These are phyloP conservation scores for Podarcis muralis DNA, from an alignment of 2,113 vertebrate species.

Conservation along the genomic window DNA sequence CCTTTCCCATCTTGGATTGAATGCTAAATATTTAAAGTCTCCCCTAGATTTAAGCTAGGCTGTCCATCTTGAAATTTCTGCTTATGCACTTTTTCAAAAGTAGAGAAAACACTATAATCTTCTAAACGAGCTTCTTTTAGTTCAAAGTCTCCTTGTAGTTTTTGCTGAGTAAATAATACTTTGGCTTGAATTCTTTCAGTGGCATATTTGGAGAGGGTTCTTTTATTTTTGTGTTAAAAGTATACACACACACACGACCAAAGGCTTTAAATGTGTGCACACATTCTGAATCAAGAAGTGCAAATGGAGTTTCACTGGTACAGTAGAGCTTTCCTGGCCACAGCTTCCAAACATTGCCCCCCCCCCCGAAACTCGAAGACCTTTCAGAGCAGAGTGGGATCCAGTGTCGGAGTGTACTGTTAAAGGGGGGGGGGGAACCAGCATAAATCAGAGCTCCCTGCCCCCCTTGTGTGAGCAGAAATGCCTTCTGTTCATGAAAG, in stretches of 20 bases:
- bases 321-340: background rate
- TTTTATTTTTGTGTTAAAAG: constrained; percentile 23
- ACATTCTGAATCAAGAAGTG: constrained; percentile 45
- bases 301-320: background rate
- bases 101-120: constrained; percentile 38
- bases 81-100: background rate
- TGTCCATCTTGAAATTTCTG: background rate
- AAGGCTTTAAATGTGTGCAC: background rate
- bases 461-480: background rate
- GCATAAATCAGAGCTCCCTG: background rate
- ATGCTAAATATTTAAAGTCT: background rate
- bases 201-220: constrained; percentile 39
- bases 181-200: constrained; percentile 41
- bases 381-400: background rate
- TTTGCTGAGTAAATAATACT: constrained; percentile 58
- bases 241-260: background rate
- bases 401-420: too few species aligned
- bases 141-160: constrained; percentile 50
- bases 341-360: background rate
- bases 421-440: too few species aligned
- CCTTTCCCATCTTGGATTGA: background rate
- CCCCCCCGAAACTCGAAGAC: background rate
- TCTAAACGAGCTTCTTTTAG: constrained; percentile 38
- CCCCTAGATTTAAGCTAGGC: background rate
- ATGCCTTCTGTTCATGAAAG: background rate